Evolutionary conservation across 2,797 vertebrate species (phyloP).

Genomic region (Paramormyrops hopkinsi): DNA sequence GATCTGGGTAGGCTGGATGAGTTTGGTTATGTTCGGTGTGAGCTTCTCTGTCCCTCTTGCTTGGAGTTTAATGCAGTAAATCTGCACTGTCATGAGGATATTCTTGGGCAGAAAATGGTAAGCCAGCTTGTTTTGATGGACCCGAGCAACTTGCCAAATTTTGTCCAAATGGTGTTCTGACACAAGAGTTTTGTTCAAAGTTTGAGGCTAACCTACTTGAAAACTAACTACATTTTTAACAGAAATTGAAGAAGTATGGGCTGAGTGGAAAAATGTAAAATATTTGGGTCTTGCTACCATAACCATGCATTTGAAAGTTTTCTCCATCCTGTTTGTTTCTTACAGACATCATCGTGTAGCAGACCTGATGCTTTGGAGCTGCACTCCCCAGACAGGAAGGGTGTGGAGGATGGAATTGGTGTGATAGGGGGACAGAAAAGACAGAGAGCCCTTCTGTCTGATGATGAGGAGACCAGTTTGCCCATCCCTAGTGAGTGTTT

Average conservation of each 20-base stretch:
- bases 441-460: slow-evolving; percentile 53
- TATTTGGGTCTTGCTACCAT: background rate
- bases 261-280: background rate
- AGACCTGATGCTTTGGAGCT: background rate
- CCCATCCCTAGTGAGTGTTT: slow-evolving; percentile 36
- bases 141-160: background rate
- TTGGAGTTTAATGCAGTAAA: background rate
- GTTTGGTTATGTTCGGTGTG: background rate
- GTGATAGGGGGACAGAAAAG: slow-evolving; percentile 45
- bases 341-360: background rate
- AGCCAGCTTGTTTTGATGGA: background rate
- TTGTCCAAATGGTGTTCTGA: background rate
- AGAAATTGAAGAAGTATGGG: background rate
- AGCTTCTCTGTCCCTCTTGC: background rate
- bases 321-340: background rate
- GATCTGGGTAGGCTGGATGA: background rate
- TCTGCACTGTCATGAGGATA: background rate
- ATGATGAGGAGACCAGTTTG: slow-evolving; percentile 50
- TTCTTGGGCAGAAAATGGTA: background rate
- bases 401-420: background rate
- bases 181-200: background rate
- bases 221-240: background rate
- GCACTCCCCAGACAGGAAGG: background rate
- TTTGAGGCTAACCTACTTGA: background rate
- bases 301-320: background rate